Base-by-base conservation (phyloP, 2,113 vertebrate genomes). In the Prunella himalayana region DNA sequence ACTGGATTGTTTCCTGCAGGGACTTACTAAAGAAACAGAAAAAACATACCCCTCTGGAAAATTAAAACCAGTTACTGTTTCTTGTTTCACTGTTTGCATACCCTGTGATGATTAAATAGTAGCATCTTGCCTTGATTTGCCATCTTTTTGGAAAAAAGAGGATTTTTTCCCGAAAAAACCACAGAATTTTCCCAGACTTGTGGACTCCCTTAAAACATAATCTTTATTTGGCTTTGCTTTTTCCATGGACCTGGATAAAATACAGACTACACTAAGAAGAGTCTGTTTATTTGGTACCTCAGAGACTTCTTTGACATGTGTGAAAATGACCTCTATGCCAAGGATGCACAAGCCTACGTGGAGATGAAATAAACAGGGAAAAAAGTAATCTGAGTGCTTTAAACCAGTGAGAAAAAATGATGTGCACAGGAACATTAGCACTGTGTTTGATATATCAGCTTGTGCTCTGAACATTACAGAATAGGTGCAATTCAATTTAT, bases 271-370 rank as follows among this genome's bases (percentile, higher is more conserved):
- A 80, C 59, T 77, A 47, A 82, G 65, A 76, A 53, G 22, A 71
- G 35, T 63, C 68, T 94, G 50, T 93, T 82, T 90, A 73, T 92
- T 56, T 84, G 77, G 44, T 79, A 84, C 94, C 70, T 95, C 76
- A 78, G 64, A 81, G 64, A 73, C 56, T 71, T 82, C 72, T 82
- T 84, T 86, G 88, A 83, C 3, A 3, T n/a, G 75, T 88, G 75
- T 91, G 73, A 95, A 95, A 92, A 92, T 69, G 50, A 45, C 81
- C 66, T 80, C 50, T 70, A 71, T 90, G 92, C 90, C 82, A 80
- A 94, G 50, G 95, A 86, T 91, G 71, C 75, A 70, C 78, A 82
- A 85, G 16, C 19, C 28, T 88, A 12, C 24, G 13, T n/a, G 41
- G 44, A 94, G 64, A 79, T 44, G 72, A 90, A 93, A 88, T 71